These are phyloP conservation scores for Chamaea fasciata DNA, from an alignment of 2,113 vertebrate genomes.

Conservation along the genomic window DNA sequence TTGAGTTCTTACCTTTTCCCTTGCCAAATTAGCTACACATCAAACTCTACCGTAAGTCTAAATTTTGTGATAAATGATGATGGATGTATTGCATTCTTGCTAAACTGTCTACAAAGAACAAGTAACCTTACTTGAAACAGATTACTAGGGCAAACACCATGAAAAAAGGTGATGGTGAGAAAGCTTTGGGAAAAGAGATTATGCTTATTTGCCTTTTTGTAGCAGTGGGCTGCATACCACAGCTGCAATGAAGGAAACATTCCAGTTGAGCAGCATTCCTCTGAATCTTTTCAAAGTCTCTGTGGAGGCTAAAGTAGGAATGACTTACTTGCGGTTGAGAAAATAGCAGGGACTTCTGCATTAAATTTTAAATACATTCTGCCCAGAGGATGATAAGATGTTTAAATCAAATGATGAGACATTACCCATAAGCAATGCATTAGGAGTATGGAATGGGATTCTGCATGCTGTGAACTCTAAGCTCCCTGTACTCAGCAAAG, in stretches of 20 bases:
- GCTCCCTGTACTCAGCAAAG: background rate
- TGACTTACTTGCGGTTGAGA: slow-evolving; percentile 20
- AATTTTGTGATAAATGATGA: background rate
- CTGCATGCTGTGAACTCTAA: background rate
- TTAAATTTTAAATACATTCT: slow-evolving; percentile 58
- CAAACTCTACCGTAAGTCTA: background rate
- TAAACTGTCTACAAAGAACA: background rate
- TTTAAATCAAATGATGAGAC: slow-evolving; percentile 25
- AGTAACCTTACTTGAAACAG: background rate
- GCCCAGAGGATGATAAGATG: slow-evolving; percentile 3
- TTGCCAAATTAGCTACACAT: background rate
- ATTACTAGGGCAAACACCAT: background rate
- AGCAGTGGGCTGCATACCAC: background rate
- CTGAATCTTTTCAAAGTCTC: background rate
- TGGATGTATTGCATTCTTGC: background rate
- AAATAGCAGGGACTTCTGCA: slow-evolving; percentile 30
- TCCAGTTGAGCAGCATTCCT: slow-evolving; percentile 55
- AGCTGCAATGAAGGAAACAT: slow-evolving; percentile 26
- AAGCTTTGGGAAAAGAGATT: background rate
- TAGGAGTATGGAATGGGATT: slow-evolving; percentile 17
- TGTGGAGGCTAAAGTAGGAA: slow-evolving; percentile 26
- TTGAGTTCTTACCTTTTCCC: background rate
- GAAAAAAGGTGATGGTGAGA: background rate
- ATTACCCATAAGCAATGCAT: background rate
- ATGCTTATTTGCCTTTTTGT: background rate